A percentile compares a stretch with the other conserved stretches of the same genome.
phyloP scores from a whole-genome alignment of 64 coral and sea anemone species.

The Pocillopora verrucosa region DNA sequence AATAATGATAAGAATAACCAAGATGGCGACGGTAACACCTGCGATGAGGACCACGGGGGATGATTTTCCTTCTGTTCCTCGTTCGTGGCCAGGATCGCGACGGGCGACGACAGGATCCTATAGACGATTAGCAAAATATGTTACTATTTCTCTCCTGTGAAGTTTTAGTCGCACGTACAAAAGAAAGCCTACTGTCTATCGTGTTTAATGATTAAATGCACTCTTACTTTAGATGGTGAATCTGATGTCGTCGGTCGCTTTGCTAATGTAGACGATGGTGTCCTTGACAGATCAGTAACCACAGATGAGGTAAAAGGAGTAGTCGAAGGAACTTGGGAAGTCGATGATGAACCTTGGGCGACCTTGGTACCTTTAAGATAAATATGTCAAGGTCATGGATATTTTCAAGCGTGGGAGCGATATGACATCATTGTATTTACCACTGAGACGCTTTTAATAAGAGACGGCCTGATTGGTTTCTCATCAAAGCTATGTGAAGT shows the following conservation, averaged over 20 bases:
- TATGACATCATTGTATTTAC: background rate
- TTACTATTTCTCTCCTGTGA: background rate
- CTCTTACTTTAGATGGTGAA: background rate
- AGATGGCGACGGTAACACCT: background rate
- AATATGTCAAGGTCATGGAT: background rate
- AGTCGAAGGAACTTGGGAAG: background rate
- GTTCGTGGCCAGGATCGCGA: background rate
- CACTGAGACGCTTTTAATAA: too few relatives aligned
- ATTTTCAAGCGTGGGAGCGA: background rate
- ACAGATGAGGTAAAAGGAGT: too few relatives aligned
- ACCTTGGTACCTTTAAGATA: background rate
- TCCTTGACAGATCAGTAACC: background rate
- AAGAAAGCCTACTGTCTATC: background rate
- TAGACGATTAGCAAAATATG: background rate
- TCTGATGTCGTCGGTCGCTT: background rate
- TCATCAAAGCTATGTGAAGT: too few relatives aligned
- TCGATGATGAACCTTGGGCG: background rate
- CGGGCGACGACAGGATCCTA: background rate
- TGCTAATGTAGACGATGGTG: background rate
- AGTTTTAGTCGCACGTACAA: background rate
- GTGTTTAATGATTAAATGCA: too few relatives aligned
- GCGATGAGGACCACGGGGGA: background rate
- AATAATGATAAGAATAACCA: background rate
- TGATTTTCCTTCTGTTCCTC: too few relatives aligned
- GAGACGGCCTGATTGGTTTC: too few relatives aligned